A percentile compares a stretch with the other conserved stretches of the same genome.
phyloP scores from a whole-genome alignment of 23 tunicate genomes.

The Trididemnum miniatum region DNA sequence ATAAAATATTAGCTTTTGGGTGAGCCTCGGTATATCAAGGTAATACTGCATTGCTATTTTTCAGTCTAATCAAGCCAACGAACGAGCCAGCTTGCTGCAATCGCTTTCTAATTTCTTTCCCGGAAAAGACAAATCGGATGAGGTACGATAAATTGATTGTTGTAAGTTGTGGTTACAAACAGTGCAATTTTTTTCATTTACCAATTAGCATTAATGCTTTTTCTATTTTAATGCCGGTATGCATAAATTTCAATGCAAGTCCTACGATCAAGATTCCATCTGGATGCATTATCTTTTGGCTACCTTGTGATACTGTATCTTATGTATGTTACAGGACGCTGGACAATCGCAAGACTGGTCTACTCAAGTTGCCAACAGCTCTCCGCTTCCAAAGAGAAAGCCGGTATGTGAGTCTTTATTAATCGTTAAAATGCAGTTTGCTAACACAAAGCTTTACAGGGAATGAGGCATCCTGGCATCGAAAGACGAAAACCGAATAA shows the following conservation, averaged over 20 bases:
- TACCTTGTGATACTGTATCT: too few relatives aligned
- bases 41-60: neutral
- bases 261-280: too few relatives aligned
- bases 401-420: slow-evolving; percentile 36
- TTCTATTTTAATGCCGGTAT: too few relatives aligned
- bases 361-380: slow-evolving; percentile 62
- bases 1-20: too few relatives aligned
- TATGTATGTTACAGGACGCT: neutral
- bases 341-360: slow-evolving; percentile 60
- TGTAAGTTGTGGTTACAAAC: neutral
- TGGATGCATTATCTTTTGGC: too few relatives aligned
- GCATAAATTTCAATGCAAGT: too few relatives aligned
- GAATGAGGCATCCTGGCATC: slow-evolving; percentile 69
- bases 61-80: slow-evolving; percentile 78
- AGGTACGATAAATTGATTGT: slow-evolving; percentile 18
- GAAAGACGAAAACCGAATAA: slow-evolving; percentile 31
- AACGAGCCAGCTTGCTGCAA: slow-evolving; percentile 66
- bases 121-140: slow-evolving; percentile 43
- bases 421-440: neutral
- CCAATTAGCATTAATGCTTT: too few relatives aligned
- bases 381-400: slow-evolving; percentile 65
- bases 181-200: neutral
- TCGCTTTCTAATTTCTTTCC: slow-evolving; percentile 68
- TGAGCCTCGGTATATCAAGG: too few relatives aligned
- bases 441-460: neutral